Evolutionary conservation across 1,140 invertebrate species (phyloP), one percentile per base, ranked within the genome.

Genomic region (Leptonema lineaticorne): DNA sequence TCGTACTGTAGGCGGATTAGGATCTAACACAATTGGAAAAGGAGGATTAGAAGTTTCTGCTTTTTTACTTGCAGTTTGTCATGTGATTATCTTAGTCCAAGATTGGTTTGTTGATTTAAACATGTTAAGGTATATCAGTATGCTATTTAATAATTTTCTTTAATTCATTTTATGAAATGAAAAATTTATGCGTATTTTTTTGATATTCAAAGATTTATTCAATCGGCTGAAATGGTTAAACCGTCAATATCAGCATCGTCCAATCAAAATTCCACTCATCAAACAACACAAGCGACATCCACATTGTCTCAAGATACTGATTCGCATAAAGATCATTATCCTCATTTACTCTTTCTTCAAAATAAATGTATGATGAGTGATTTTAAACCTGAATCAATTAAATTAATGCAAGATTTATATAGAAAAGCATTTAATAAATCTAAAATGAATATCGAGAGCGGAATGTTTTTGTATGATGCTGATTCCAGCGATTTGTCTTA

Each of bases 1-100:
- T 33, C n/a, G 67, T 7, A 29, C 28, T 6, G 53, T 50, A 8
- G 64, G 68, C 0, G 68, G 65, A 0, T 59, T 68, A 6, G 64
- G 67, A 1, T 22, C 45, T 16, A 64, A 50, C 20, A 29, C 9
- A 4, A 64, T 50, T 4, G 18, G 30, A 2, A 28, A 33, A 50
- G 26, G 45, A 24, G 71, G 71, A 14, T 78, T 96, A 18, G 92
- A 96, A 76, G 83, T 92, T 56, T 85, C 90, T 22, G 89, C 93
- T 7, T 94, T 94, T 77, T 77, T 96, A 24, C 87, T 95, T 78
- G 90, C 91, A 11, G 89, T 96, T n/a, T 96, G 94, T 76, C 93
- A 97, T 79, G 85, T 95, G 0, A 83, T 96, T 3, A 84, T 97
- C 63, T 85, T 94, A 53, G 88, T 93, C 0, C 89, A 96, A 75